Evolutionary conservation across 2,797 vertebrate genomes (phyloP).

Genomic region (Delichon dasypus): DNA sequence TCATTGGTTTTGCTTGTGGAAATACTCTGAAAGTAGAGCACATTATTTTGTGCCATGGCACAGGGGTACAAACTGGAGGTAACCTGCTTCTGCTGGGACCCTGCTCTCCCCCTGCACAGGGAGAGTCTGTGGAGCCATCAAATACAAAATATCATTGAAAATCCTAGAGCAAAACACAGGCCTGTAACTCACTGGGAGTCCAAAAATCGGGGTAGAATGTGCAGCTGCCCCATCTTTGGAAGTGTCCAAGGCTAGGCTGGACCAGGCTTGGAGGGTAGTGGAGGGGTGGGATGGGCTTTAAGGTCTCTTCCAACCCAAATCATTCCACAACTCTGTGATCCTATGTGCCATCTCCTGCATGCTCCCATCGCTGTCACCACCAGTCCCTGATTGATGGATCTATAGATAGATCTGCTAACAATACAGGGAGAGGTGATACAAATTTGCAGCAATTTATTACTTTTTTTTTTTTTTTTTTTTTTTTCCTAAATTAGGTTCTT

Average conservation of each 20-base stretch:
- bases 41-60: not conserved
- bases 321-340: not conserved
- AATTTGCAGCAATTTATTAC: not conserved
- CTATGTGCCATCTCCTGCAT: not conserved
- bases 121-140: not conserved
- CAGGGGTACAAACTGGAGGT: fast-evolving
- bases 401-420: not conserved
- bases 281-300: not conserved
- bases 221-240: not conserved
- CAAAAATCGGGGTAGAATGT: not conserved
- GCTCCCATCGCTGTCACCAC: fast-evolving
- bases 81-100: not conserved
- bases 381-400: not conserved
- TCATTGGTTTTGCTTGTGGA: not conserved
- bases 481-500: not conserved
- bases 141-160: not conserved
- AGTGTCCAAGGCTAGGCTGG: not conserved
- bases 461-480: too few species aligned
- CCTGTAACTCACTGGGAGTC: not conserved
- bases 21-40: not conserved
- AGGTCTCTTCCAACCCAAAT: not conserved
- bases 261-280: fast-evolving
- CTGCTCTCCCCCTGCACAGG: not conserved
- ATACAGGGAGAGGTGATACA: not conserved
- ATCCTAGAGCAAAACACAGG: not conserved